Percentiles rank a stretch among this genome's conserved stretches.
These are phyloP conservation scores for Synanthedon formicaeformis DNA, from an alignment of 2,888 invertebrate species.

Conservation along the genomic window DNA sequence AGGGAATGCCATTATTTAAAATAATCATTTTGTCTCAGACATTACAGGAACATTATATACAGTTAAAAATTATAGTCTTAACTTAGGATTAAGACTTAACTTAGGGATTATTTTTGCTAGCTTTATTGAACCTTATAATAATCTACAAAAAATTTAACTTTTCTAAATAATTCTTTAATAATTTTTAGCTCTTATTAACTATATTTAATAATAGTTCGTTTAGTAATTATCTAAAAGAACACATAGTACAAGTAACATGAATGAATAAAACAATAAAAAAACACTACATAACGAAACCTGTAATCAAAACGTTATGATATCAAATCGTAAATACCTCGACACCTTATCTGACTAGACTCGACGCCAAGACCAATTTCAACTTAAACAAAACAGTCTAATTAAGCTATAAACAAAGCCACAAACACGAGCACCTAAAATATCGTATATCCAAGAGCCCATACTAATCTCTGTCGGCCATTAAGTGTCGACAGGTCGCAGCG, in stretches of 20 bases:
- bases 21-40: neutral
- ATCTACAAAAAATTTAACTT: too few relatives aligned
- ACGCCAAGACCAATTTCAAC: constrained; percentile 49
- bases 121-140: too few relatives aligned
- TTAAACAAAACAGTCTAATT: constrained; percentile 69
- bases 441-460: constrained; percentile 32
- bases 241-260: too few relatives aligned
- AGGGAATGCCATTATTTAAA: constrained; percentile 44
- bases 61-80: neutral
- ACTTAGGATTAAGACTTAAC: too few relatives aligned
- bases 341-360: constrained; percentile 60
- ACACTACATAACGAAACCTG: constrained; percentile 29
- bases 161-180: too few relatives aligned
- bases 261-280: constrained; percentile 15
- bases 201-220: too few relatives aligned
- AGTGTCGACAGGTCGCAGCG: constrained; percentile 62
- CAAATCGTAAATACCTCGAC: constrained; percentile 66
- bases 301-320: constrained; percentile 31
- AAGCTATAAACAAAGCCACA: constrained; percentile 69
- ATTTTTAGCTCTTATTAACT: too few relatives aligned
- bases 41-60: neutral
- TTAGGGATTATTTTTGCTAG: too few relatives aligned
- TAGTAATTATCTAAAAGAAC: too few relatives aligned
- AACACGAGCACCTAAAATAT: constrained; percentile 59
- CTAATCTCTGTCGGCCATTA: constrained; percentile 63